A percentile compares a stretch with the other conserved stretches of the same genome.
phyloP scores from a whole-genome alignment of 2,113 vertebrate species.

The Orycteropus afer region DNA sequence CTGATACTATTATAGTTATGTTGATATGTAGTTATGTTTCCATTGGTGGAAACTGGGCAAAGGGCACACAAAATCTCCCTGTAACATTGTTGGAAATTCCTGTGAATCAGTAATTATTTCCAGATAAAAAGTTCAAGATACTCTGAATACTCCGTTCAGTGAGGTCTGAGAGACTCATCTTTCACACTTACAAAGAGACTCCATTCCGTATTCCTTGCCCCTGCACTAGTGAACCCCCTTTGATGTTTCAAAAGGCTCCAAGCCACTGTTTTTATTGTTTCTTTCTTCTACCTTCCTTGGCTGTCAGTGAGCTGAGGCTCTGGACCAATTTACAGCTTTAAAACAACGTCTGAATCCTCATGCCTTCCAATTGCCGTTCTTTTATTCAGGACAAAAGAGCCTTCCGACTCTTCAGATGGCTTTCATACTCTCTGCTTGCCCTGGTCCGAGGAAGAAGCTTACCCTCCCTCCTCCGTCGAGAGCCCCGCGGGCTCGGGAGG shows the following conservation, averaged over 20 bases:
- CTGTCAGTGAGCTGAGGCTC: neutral
- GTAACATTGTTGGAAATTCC: neutral
- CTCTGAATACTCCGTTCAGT: neutral
- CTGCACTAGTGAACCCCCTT: neutral
- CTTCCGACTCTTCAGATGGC: constrained; percentile 85
- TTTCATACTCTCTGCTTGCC: constrained; percentile 75
- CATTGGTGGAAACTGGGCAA: neutral
- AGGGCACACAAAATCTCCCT: neutral
- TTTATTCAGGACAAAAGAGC: constrained; percentile 84
- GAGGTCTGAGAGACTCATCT: neutral
- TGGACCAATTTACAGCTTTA: constrained; percentile 73
- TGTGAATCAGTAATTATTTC: neutral
- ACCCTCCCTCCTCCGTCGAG: too few relatives aligned
- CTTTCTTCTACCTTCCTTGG: neutral
- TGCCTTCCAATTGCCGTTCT: constrained; percentile 85
- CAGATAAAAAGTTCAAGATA: neutral
- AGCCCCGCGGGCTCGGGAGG: too few relatives aligned
- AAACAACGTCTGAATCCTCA: constrained; percentile 85
- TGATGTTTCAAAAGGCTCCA: neutral
- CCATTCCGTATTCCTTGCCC: neutral
- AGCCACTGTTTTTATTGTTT: neutral
- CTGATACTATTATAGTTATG: neutral
- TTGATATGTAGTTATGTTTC: too few relatives aligned
- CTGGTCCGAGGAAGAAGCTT: too few relatives aligned
- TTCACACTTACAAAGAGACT: neutral